Conservation (phyloP, 92 coral and sea anemone species). For the Palythoa caribaeorum region DNA sequence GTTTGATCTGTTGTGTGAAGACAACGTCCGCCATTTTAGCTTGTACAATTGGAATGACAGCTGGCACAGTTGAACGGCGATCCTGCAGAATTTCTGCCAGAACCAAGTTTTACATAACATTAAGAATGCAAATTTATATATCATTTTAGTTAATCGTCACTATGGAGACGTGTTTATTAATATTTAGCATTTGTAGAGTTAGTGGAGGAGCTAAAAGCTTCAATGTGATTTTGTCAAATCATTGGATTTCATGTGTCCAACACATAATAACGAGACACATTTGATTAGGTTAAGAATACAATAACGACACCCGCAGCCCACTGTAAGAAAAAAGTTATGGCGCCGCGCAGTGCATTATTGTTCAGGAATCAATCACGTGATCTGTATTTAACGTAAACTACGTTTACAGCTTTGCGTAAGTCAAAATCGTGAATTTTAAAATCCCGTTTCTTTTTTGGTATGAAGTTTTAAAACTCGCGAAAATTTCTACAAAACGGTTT, state of each 20-base stretch:
- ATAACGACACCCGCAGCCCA: not conserved
- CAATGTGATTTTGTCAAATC: not conserved
- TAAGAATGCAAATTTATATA: not conserved
- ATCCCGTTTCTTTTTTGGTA: not conserved
- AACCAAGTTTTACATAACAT: conserved; percentile 14
- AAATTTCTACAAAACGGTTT: too few species aligned
- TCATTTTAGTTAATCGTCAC: conserved; percentile 35
- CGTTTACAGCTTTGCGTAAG: not conserved
- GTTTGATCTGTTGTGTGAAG: not conserved
- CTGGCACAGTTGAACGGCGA: not conserved
- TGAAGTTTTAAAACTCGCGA: not conserved
- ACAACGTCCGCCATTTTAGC: not conserved
- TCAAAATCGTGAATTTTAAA: not conserved
- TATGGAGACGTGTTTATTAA: conserved; percentile 18
- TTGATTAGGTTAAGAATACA: not conserved
- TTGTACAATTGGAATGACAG: not conserved
- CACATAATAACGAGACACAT: conserved; percentile 31
- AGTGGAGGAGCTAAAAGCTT: conserved; percentile 30
- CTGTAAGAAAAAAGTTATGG: not conserved
- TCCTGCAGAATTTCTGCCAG: not conserved
- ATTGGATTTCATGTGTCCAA: conserved; percentile 23
- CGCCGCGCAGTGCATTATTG: conserved; percentile 8
- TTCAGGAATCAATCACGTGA: not conserved
- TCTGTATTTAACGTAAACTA: not conserved
- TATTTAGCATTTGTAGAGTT: conserved; percentile 22